Conservation (phyloP, 2,888 invertebrate species). For the Chaetogeoica ovagalla region DNA sequence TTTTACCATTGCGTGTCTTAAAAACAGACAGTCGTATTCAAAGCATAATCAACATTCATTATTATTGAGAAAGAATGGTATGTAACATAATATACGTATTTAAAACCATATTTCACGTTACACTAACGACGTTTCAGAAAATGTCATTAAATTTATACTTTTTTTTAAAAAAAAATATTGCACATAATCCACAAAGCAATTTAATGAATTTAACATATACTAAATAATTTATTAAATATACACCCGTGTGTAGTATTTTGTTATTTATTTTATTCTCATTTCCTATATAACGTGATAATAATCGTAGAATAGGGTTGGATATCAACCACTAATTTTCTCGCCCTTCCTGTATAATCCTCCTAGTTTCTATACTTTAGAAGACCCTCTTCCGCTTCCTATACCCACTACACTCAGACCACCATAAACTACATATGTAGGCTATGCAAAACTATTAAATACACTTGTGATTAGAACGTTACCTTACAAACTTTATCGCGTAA, state of each 20-base stretch:
- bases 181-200: too few species aligned
- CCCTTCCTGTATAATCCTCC: constrained; percentile 68
- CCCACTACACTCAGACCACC: neutral
- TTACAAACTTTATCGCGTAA: constrained; percentile 10
- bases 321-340: constrained; percentile 54
- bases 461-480: constrained; percentile 6
- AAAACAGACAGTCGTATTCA: constrained; percentile 11
- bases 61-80: constrained; percentile 14
- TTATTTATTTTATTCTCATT: neutral
- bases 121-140: constrained; percentile 14
- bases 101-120: neutral
- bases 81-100: neutral
- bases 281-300: constrained; percentile 12
- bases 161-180: too few species aligned
- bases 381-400: neutral
- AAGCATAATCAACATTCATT: constrained; percentile 31
- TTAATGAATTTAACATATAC: too few species aligned
- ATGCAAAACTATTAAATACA: neutral
- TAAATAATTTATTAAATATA: too few species aligned
- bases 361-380: neutral
- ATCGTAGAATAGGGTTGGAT: neutral
- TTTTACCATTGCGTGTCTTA: too few species aligned
- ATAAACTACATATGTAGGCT: neutral
- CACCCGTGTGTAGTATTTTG: too few species aligned
- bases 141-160: neutral